These are phyloP conservation scores for Tapirus indicus DNA, from an alignment of 2,797 vertebrate genomes.

Conservation along the genomic window DNA sequence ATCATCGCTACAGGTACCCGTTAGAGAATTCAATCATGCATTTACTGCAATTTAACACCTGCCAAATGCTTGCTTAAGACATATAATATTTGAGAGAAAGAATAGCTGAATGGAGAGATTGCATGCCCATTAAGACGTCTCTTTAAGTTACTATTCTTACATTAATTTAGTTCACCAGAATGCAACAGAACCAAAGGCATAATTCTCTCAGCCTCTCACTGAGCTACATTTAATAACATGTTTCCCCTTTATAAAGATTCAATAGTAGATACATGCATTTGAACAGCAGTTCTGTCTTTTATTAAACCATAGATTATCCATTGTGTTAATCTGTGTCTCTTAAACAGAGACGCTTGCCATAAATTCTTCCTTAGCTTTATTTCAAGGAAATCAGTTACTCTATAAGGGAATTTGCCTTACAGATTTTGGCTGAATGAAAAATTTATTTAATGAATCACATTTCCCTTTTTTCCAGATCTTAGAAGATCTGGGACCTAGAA, in stretches of 20 bases:
- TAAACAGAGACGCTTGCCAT: neutral
- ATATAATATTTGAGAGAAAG: neutral
- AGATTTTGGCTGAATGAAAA: neutral
- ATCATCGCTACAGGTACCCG: neutral
- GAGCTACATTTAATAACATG: constrained; percentile 8
- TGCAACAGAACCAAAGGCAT: neutral
- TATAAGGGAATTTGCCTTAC: neutral
- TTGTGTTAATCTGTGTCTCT: neutral
- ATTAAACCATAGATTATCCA: constrained; percentile 20
- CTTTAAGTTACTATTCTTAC: neutral
- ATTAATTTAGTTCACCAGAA: constrained; percentile 40
- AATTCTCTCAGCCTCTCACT: constrained; percentile 25
- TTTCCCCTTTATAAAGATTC: constrained; percentile 45
- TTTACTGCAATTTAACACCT: constrained; percentile 57
- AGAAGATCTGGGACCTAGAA: neutral
- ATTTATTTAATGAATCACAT: constrained; percentile 1
- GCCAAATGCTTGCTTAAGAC: constrained; percentile 55
- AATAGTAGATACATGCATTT: neutral
- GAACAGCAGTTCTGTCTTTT: neutral
- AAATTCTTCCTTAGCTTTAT: constrained; percentile 49
- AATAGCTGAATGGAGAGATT: neutral
- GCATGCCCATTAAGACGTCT: neutral
- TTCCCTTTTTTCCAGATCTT: neutral
- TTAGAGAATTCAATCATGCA: constrained; percentile 53
- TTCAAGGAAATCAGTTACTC: constrained; percentile 46